Evolutionary conservation across 1,140 invertebrate species (phyloP).

Genomic region (Neotoxoptera formosana): DNA sequence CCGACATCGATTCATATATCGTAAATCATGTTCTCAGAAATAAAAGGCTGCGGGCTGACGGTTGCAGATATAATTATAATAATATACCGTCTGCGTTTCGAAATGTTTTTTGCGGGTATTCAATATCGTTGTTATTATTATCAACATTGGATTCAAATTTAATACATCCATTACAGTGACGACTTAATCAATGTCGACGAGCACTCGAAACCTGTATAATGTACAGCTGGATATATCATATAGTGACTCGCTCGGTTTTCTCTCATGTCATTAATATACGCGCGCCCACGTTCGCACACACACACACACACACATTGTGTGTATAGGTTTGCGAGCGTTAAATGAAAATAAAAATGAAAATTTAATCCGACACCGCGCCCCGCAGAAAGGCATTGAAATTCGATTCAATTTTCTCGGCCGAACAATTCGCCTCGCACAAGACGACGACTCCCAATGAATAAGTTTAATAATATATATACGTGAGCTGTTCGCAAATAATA

Average conservation of each 20-base stretch:
- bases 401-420: not conserved
- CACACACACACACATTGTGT: not conserved
- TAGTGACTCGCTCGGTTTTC: not conserved
- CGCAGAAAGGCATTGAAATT: not conserved
- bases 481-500: conserved; percentile 7
- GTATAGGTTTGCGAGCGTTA: not conserved
- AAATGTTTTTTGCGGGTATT: not conserved
- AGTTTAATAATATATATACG: not conserved
- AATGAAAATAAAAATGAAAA: not conserved
- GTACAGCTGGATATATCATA: too few species aligned
- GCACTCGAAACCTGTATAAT: not conserved
- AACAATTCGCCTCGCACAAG: not conserved
- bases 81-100: not conserved
- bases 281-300: too few species aligned
- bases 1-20: too few species aligned
- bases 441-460: not conserved
- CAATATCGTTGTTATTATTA: not conserved
- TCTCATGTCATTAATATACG: not conserved
- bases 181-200: not conserved
- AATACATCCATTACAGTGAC: not conserved
- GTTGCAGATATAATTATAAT: too few species aligned
- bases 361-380: not conserved
- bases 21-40: too few species aligned
- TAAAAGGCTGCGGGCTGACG: too few species aligned
- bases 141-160: not conserved